phyloP scores from a whole-genome alignment of 1,140 invertebrate genomes.

The Mya arenaria region DNA sequence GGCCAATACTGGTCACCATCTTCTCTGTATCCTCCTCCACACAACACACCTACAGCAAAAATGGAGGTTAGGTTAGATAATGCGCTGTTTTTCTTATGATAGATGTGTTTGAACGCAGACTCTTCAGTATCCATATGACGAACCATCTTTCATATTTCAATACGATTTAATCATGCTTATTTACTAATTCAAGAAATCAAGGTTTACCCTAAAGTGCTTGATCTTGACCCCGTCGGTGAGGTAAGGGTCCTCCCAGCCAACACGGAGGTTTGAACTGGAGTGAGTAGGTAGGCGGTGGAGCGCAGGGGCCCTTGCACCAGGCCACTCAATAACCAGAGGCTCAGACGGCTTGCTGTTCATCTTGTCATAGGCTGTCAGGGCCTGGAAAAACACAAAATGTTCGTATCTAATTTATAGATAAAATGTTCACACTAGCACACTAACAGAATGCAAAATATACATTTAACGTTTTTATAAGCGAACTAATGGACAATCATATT shows the following conservation, averaged over 20 bases:
- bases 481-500: neutral
- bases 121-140: too few species aligned
- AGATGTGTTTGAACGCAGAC: too few species aligned
- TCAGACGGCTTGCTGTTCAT: constrained; percentile 80
- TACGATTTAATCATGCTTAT: too few species aligned
- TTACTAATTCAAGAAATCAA: too few species aligned
- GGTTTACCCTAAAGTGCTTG: constrained; percentile 79
- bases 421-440: too few species aligned
- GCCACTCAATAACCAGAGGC: constrained; percentile 78
- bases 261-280: constrained; percentile 74
- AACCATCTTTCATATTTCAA: too few species aligned
- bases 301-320: constrained; percentile 75
- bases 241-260: constrained; percentile 78
- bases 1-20: constrained; percentile 75
- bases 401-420: too few species aligned
- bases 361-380: constrained; percentile 76
- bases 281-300: constrained; percentile 73
- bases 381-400: constrained; percentile 65
- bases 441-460: too few species aligned
- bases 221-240: constrained; percentile 79
- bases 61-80: too few species aligned
- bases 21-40: constrained; percentile 77
- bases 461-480: too few species aligned
- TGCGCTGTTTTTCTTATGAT: too few species aligned
- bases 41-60: constrained; percentile 72